Evolutionary conservation across 2,797 vertebrate species (phyloP), one percentile per base, ranked within the genome.

Genomic region (Trachurus trachurus): DNA sequence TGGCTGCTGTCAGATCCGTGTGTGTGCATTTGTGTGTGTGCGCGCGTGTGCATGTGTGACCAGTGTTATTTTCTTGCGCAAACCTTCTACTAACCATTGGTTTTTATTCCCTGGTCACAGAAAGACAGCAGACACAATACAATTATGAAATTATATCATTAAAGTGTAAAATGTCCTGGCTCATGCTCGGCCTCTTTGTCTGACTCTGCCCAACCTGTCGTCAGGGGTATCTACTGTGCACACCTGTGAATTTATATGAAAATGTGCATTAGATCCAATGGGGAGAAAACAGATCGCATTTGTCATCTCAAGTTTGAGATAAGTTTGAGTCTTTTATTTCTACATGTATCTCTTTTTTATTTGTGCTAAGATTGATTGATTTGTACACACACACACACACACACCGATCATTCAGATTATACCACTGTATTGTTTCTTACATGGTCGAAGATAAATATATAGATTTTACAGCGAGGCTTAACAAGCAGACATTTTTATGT

Each of bases 381-480:
- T 37, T 37, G 34, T 37, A 37, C 31, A 5, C 31, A 34, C 31
- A 34, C 6, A 34, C 31, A 31, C 31, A 13, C 13, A 29, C 54
- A 74, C 29, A 26, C 66, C 44, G 34, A 53, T 81, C 50, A 42
- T 68, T 78, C 39, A 44, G 61, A 81, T 71, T 59, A 66, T 67
- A 74, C 42, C 49, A 53, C 63, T 37, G 10, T 65, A 50, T 76
- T 4, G 60, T 83, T 86, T 88, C 64, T 77, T 59, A 74, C 66
- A 78, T 61, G 75, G 75, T 81, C 59, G 44, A 49, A 52, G 54
- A 67, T 76, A 11, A 69, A 82, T 70, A 68, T 84, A 79, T 85
- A 62, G 37, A 84, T 85, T 88, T 73, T 74, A 82, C 81, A 4
- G 4, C 85, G 74, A 90, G 63, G 52, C 68, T 88, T 64, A 74